These are phyloP conservation scores for Drosophila mercatorum DNA, from an alignment of 2,888 invertebrate species.

Conservation along the genomic window DNA sequence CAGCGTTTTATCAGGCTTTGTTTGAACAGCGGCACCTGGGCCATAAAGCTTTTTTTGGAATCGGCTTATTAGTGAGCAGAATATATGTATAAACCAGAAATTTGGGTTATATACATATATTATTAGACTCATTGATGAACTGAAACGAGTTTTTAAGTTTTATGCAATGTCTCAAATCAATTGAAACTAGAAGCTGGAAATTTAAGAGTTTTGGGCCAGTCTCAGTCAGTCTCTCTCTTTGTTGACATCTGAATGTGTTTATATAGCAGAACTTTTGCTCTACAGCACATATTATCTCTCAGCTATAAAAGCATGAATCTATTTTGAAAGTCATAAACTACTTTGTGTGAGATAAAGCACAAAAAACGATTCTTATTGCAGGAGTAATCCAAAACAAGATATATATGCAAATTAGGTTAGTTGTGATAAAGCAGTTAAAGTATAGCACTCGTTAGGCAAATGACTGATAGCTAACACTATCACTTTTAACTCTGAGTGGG, in stretches of 20 bases:
- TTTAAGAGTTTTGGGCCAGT: background rate
- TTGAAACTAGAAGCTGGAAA: too few relatives aligned
- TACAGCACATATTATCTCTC: background rate
- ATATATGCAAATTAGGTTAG: too few relatives aligned
- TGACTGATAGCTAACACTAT: background rate
- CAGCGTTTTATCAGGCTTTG: background rate
- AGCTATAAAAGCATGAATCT: background rate
- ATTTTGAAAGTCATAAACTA: background rate
- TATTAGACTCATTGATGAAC: too few relatives aligned
- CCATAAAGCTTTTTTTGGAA: background rate
- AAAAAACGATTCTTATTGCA: background rate
- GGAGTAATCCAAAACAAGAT: background rate
- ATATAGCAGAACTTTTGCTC: background rate
- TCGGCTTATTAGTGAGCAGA: background rate
- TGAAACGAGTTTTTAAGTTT: too few relatives aligned
- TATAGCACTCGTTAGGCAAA: too few relatives aligned
- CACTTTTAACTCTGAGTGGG: too few relatives aligned
- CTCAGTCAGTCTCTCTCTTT: background rate
- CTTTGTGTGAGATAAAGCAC: background rate
- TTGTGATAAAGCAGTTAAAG: too few relatives aligned
- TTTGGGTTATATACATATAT: too few relatives aligned
- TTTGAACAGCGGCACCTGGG: background rate
- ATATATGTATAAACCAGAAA: background rate
- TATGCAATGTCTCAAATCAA: too few relatives aligned
- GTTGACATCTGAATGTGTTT: too few relatives aligned